Base-by-base conservation (phyloP, 1,140 invertebrate genomes). In the Philopotamus ludificatus region DNA sequence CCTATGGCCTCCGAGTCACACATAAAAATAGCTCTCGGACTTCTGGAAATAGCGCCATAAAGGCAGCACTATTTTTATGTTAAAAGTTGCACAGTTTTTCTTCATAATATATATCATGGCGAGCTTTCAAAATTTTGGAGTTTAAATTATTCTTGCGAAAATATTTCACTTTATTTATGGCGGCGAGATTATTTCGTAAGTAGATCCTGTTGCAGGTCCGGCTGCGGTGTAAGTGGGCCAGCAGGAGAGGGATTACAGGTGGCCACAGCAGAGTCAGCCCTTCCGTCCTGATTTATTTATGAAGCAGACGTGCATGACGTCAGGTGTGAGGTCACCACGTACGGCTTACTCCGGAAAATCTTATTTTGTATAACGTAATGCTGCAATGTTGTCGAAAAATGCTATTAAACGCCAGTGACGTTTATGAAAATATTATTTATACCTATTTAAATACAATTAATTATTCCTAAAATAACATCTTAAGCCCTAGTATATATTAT, bases 261-360 rank as follows among this genome's bases (percentile, higher is more conserved):
- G 42, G 42, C 51, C 51, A 55, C 51, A 57, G 26, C 54, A 42
- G 42, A 57, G 54, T 57, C 51, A 34, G 28, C 28, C 28, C 23
- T 57, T 53, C 16, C 3, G 23, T 1, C 50, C 23, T 53, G n/a
- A 10, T 15, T 53, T 25, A 12, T 22, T 3, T 53, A 53, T 53
- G 21, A 18, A 49, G 15, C 20, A 18, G 12, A 34, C 4, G 28
- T 12, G 28, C 28, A 4, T 34, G 28, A 12, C 4, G 28, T 7
- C 4, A 34, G 28, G 28, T 34, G 28, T 34, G 28, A 34, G 28
- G 23, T 53, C 50, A 16, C 50, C 23, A 12, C 22, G 23, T 25
- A 15, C 21, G 50, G 15, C 20, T 21, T 20, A 18, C 47, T 49
- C 16, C 15, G 22, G 15, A 20, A 18, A 49, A 34, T 7, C 28